Conservation (phyloP, 2,888 invertebrate genomes). For the Linnaemya tessellans region DNA sequence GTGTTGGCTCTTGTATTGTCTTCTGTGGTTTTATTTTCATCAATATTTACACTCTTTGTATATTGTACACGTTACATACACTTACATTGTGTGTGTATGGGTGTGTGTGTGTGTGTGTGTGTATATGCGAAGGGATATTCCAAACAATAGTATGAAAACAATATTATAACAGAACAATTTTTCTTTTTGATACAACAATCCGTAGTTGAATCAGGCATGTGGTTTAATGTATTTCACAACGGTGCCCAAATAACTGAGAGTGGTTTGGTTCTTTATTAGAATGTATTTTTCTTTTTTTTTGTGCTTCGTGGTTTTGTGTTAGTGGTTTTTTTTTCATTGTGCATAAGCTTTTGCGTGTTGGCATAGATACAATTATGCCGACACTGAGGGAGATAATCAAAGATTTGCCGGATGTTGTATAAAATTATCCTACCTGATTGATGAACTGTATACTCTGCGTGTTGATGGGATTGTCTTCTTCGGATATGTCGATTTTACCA, state of each 20-base stretch:
- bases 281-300: not conserved
- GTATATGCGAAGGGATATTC: not conserved
- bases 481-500: no score
- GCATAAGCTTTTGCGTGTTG: not conserved
- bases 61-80: not conserved
- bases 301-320: not conserved
- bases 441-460: no score
- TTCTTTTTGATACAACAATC: not conserved
- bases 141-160: not conserved
- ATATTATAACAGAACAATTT: not conserved
- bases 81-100: no score
- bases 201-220: not conserved
- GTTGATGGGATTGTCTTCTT: no score
- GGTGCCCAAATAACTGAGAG: not conserved
- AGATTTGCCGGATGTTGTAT: not conserved
- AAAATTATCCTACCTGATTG: no score
- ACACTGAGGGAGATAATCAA: not conserved
- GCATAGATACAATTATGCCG: not conserved
- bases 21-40: conserved; percentile 21
- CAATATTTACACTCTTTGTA: conserved; percentile 24
- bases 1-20: conserved; percentile 25
- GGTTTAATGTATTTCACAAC: not conserved
- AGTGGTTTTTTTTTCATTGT: not conserved
- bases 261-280: not conserved
- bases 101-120: not conserved